A percentile compares a stretch with the other conserved stretches of the same genome.
phyloP scores from a whole-genome alignment of 2,888 invertebrate genomes.

The Microctonus brassicae region DNA sequence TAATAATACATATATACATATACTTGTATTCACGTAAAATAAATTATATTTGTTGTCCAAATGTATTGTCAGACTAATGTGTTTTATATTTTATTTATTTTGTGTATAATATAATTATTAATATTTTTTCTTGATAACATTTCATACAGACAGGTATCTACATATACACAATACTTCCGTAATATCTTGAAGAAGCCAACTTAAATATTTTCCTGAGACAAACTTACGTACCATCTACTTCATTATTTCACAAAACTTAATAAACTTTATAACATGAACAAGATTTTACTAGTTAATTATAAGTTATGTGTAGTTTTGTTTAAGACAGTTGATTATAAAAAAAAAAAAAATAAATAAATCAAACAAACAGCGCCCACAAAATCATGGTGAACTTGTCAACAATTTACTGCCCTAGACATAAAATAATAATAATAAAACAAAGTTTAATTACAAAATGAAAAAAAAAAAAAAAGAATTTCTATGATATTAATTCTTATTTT shows the following conservation, averaged over 20 bases:
- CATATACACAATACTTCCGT: no score
- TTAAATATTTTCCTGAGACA: constrained; percentile 3
- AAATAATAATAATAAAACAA: not conserved
- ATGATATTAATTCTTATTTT: no score
- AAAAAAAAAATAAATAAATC: not conserved
- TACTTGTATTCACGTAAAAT: not conserved
- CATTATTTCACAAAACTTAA: constrained; percentile 9
- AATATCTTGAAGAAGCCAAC: not conserved
- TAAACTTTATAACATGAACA: not conserved
- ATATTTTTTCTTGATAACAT: no score
- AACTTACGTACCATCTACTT: constrained; percentile 6
- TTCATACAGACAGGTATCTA: no score
- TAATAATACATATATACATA: no score
- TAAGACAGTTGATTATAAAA: not conserved
- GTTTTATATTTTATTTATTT: no score
- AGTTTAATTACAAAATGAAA: not conserved
- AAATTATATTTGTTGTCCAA: not conserved
- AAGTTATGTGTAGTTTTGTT: not conserved
- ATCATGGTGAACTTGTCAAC: not conserved
- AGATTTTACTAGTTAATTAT: constrained; percentile 12
- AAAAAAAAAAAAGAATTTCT: no score
- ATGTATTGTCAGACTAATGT: no score
- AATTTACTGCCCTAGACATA: not conserved
- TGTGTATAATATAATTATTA: not conserved
- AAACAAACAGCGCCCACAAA: not conserved